These are phyloP conservation scores for Ptychochromis oligacanthus DNA, from an alignment of 2,113 vertebrate species.

Conservation along the genomic window DNA sequence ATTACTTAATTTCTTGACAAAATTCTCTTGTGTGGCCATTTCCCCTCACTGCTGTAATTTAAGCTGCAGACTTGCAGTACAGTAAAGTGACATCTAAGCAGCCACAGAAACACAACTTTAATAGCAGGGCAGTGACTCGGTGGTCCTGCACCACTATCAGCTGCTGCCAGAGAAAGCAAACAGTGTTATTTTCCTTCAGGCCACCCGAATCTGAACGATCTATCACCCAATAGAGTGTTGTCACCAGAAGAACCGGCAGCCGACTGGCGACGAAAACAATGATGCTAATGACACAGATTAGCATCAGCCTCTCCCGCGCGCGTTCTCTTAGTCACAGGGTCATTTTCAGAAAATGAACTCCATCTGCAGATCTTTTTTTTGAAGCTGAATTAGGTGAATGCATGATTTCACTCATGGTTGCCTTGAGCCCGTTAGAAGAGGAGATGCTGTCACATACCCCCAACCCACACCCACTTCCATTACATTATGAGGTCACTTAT, in stretches of 20 bases:
- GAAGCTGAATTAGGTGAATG: constrained; percentile 40
- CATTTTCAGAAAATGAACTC: constrained; percentile 62
- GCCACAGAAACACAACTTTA: constrained; percentile 19
- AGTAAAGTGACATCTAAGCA: constrained; percentile 28
- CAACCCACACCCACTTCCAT: background rate
- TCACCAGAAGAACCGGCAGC: constrained; percentile 44
- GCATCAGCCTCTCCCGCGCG: constrained; percentile 37
- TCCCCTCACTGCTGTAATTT: background rate
- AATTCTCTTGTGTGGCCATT: background rate
- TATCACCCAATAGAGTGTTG: constrained; percentile 52
- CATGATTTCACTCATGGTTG: constrained; percentile 36
- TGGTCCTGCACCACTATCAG: background rate
- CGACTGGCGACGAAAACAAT: constrained; percentile 55
- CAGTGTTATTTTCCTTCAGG: constrained; percentile 44
- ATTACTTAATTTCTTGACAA: background rate
- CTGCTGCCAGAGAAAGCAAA: constrained; percentile 41
- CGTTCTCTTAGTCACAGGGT: constrained; percentile 28
- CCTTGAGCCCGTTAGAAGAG: constrained; percentile 33
- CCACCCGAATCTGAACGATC: constrained; percentile 47
- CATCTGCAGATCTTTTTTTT: constrained; percentile 58
- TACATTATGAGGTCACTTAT: constrained; percentile 40
- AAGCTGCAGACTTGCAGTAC: background rate
- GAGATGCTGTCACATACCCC: constrained; percentile 26
- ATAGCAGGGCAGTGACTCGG: background rate
- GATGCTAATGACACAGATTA: constrained; percentile 64